Evolutionary conservation across 1,140 invertebrate species (phyloP).

Genomic region (Euschistus heros): DNA sequence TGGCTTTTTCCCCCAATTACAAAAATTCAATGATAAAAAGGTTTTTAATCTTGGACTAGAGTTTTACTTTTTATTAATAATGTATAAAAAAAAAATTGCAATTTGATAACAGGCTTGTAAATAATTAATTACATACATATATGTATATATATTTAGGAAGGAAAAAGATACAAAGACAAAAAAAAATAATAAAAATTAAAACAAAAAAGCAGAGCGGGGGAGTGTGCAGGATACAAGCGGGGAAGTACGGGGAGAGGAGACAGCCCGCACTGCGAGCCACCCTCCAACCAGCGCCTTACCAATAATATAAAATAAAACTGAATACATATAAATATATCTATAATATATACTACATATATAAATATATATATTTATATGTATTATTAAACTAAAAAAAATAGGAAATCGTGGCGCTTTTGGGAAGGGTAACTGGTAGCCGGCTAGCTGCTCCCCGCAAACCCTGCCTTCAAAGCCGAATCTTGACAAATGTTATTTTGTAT

Average conservation of each 20-base stretch:
- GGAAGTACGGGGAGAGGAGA: background rate
- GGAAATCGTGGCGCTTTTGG: background rate
- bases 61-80: conserved; percentile 11
- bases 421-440: background rate
- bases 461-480: conserved; percentile 10
- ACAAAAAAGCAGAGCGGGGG: conserved; percentile 4
- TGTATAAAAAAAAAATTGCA: background rate
- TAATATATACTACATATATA: conserved; percentile 1
- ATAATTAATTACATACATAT: background rate
- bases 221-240: conserved; percentile 1
- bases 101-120: conserved; percentile 9
- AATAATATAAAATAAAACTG: no score
- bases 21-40: conserved; percentile 15
- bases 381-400: background rate
- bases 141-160: no score
- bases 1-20: conserved; percentile 20
- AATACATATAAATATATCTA: no score
- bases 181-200: no score
- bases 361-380: no score
- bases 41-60: conserved; percentile 24
- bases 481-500: conserved; percentile 15
- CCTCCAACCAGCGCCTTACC: background rate
- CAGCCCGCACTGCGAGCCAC: background rate
- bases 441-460: background rate
- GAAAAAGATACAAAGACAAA: no score